Percentiles rank a stretch among this genome's conserved stretches.
Evolutionary conservation across 2,888 invertebrate genomes (phyloP).

Genomic region (Metalampra italica): DNA sequence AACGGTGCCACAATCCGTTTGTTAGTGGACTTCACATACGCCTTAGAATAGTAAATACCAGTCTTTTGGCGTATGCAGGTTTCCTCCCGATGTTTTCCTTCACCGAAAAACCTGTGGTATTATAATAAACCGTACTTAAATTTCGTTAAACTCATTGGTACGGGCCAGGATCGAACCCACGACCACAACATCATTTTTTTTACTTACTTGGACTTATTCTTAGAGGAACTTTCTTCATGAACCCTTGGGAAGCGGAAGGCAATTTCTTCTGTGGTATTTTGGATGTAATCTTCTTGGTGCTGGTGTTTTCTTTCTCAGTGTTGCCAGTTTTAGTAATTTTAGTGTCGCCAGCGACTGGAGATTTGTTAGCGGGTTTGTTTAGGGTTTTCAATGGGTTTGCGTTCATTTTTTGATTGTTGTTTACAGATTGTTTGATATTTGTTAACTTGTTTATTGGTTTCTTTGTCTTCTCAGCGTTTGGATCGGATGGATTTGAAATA

Average conservation of each 20-base stretch:
- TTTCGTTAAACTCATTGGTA: too few species aligned
- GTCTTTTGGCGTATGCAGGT: too few species aligned
- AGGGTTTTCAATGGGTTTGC: background rate
- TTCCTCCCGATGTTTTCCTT: too few species aligned
- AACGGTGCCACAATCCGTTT: too few species aligned
- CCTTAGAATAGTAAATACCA: too few species aligned
- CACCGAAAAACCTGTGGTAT: too few species aligned
- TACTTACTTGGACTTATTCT: conserved; percentile 54
- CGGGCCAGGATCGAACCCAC: too few species aligned
- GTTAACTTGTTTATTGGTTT: background rate
- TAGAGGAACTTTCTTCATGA: conserved; percentile 28
- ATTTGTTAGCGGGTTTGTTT: background rate
- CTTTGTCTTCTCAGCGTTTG: background rate
- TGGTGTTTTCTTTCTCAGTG: conserved; percentile 21
- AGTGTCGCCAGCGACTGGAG: conserved; percentile 8
- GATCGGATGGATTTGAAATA: conserved; percentile 3
- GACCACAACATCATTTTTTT: too few species aligned
- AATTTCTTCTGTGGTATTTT: conserved; percentile 44
- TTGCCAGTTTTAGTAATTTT: conserved; percentile 9
- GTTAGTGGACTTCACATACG: too few species aligned
- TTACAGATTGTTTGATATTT: background rate
- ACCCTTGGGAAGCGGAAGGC: conserved; percentile 18
- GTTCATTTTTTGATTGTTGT: background rate
- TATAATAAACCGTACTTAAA: too few species aligned
- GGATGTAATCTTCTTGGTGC: conserved; percentile 15